Evolutionary conservation across 2,888 invertebrate species (phyloP), one percentile per base, ranked within the genome.

Genomic region (Watsonalla binaria): DNA sequence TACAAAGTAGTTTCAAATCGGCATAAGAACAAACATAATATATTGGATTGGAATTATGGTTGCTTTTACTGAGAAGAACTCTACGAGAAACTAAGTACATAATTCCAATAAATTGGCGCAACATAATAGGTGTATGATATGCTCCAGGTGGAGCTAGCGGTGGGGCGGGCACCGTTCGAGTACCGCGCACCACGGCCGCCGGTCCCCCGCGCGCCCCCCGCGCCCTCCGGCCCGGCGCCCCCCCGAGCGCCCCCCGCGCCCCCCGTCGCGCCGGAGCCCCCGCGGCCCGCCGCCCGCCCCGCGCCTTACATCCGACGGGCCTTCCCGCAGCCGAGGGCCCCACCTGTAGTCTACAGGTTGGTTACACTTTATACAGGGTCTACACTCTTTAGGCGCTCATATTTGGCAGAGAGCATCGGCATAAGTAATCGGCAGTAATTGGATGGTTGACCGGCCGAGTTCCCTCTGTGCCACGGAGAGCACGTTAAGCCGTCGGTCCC

Each of bases 121-220:
- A 4, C 42, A 5, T 42, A 35, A 47, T 34, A n/a, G 8, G 8
- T 5, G 2, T n/a, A 0, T 14, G 8, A 15, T 46, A 0, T 52
- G 13, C 52, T 33, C 0, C 75, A 87, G 86, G 88, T 88, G 79
- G 86, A 88, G 59, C 55, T 89, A 45, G 85, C 88, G 2, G 87
- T 86, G n/a, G 85, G 86, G 0, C 77, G 86, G 8, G 74, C 86
- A 4, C 80, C 85, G 51, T 82, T 86, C 70, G 88, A 87, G 66
- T 88, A 84, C 72, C 82, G 86, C 11, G 76, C 75, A 0, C 74
- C 77, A 54, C 70, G 80, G 7, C 55, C 79, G 6, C 62, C 70
- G 6, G 68, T 60, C 15, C 64, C 62, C 50, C 49, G 52, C 53
- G 51, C 70, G 39, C 58, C 65, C n/a, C 59, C 74, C 51, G 59